Conservation (phyloP, 2,113 vertebrate species). For the Cervus canadensis region DNA sequence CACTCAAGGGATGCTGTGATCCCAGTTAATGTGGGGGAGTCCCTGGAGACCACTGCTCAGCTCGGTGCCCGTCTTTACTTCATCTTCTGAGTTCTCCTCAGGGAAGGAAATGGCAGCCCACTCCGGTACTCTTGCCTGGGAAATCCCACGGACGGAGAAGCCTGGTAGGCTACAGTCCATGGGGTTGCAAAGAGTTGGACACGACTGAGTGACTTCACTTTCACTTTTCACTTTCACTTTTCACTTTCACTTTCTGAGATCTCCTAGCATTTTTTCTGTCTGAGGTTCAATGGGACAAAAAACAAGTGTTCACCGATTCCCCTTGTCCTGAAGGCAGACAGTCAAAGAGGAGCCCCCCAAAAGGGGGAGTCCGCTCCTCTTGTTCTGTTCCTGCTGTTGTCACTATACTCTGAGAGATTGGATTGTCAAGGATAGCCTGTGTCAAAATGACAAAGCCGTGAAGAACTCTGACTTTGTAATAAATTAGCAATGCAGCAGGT, state of each 20-base stretch:
- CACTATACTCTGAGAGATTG: not conserved
- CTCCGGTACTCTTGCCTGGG: not conserved
- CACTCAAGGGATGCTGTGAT: fast-evolving
- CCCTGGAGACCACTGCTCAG: not conserved
- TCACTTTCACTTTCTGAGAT: not conserved
- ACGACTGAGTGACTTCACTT: not conserved
- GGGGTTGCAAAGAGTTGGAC: fast-evolving
- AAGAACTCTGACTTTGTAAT: not conserved
- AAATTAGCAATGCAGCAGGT: not conserved
- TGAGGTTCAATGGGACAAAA: not conserved
- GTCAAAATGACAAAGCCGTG: not conserved
- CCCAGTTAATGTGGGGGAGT: not conserved
- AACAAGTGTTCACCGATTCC: not conserved
- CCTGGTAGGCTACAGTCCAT: not conserved
- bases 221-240: not conserved
- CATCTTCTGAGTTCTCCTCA: not conserved
- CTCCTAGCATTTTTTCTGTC: not conserved
- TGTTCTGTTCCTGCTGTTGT: not conserved
- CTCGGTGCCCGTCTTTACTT: not conserved
- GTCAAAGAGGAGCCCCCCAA: not conserved
- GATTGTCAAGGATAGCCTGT: not conserved
- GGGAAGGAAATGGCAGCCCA: not conserved
- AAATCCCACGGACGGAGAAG: not conserved
- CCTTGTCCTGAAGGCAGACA: not conserved
- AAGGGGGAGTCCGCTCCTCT: not conserved